Base-by-base conservation (phyloP, 2,797 vertebrate species). In the Coccyzus lansbergi region DNA sequence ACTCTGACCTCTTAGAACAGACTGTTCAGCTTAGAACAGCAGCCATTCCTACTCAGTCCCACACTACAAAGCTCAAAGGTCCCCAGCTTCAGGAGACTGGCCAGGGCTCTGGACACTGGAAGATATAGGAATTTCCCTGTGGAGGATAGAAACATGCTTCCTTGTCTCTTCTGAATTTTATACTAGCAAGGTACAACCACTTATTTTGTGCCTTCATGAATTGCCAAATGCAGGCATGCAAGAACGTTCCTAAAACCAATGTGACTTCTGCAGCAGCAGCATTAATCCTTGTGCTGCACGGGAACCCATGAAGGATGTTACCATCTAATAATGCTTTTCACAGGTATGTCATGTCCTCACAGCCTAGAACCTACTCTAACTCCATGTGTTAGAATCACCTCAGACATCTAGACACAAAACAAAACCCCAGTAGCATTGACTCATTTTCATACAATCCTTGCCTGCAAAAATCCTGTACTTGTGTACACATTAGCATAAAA, bases 401-500 rank as follows among this genome's bases (percentile, higher is more conserved):
- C 40, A 76, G 63, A 34, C 16, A 3, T 46, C 28, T 20, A 58
- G 8, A 63, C 5, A 25, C 34, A 85, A 76, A 68, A 26, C 49
- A 68, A 68, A 79, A 31, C 26, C n/a, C 14, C 28, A 9, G 6
- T 33, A 15, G 12, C 34, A 12, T 2, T 7, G 6, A 64, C 22
- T 65, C 26, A 10, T 34, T 71, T 68, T n/a, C 44, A 25, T 17
- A 5, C 13, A 31, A 20, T 34, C 34, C 59, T 60, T 31, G 29
- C 29, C 56, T 58, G 31, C 36, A 67, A 46, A 65, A 63, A 34
- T 18, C 42, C 58, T 52, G 3, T 4, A 17, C 22, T 88, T 4
- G 0, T 2, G 2, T 28, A 51, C 4, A 22, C 2, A 0, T 12
- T 12, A 22, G 15, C 36, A 44, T 36, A 53, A 17, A 82, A 25